Evolutionary conservation across 2,113 vertebrate genomes (phyloP).

Genomic region (Urocitellus parryii): DNA sequence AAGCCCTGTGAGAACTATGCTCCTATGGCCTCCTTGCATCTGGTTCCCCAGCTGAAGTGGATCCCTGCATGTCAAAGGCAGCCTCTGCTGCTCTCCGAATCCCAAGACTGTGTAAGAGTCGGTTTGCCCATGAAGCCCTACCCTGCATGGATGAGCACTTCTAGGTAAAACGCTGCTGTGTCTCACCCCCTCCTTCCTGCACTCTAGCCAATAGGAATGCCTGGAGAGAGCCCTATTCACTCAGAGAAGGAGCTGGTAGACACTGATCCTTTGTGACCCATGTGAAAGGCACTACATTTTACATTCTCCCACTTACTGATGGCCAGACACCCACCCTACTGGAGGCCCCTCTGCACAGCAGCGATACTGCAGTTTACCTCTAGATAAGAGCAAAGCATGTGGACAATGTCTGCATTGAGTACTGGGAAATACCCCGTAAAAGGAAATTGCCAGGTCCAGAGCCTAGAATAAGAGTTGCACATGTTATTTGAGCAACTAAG

Average conservation of each 20-base stretch:
- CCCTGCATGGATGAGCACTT: neutral
- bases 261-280: neutral
- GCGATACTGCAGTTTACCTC: rapidly evolving
- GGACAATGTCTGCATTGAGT: no score
- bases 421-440: rapidly evolving
- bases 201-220: no score
- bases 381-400: rapidly evolving
- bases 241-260: no score
- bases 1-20: neutral
- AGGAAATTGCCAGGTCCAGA: neutral
- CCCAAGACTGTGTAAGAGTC: rapidly evolving
- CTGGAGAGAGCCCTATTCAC: neutral
- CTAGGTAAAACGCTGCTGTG: rapidly evolving
- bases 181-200: neutral
- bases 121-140: neutral
- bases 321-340: neutral
- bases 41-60: rapidly evolving
- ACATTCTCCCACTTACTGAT: neutral
- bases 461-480: rapidly evolving
- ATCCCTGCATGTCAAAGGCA: rapidly evolving
- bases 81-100: rapidly evolving
- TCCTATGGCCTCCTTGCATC: rapidly evolving
- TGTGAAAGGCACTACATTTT: no score
- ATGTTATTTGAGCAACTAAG: neutral
- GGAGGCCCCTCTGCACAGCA: rapidly evolving